These are phyloP conservation scores for Onychomys torridus DNA, from an alignment of 2,797 vertebrate genomes.

Conservation along the genomic window DNA sequence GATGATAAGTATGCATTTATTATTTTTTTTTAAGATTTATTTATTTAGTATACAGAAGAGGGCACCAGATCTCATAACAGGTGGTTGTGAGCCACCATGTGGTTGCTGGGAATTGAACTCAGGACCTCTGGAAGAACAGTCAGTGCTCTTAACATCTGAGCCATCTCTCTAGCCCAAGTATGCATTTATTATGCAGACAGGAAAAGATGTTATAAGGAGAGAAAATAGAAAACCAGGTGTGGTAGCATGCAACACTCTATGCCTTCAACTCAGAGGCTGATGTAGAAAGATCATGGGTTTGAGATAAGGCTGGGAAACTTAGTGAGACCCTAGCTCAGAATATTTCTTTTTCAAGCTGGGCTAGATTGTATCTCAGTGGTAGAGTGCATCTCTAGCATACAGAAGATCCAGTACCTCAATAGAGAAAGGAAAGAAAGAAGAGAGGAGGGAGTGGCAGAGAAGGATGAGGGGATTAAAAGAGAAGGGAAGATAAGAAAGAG, in stretches of 20 bases:
- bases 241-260: background rate
- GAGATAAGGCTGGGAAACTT: background rate
- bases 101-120: too few species aligned
- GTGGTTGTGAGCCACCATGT: too few species aligned
- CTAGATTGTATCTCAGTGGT: background rate
- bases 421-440: background rate
- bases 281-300: background rate
- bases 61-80: too few species aligned
- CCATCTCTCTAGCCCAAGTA: too few species aligned
- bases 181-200: background rate
- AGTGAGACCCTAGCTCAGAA: background rate
- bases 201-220: background rate
- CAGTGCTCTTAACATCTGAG: too few species aligned
- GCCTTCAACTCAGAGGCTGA: background rate
- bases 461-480: background rate
- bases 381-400: background rate
- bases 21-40: too few species aligned
- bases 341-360: background rate
- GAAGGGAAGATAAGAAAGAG: background rate
- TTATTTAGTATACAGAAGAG: too few species aligned
- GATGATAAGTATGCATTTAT: background rate
- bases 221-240: background rate
- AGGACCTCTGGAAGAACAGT: too few species aligned
- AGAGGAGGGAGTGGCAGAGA: accelerated
- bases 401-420: background rate